Evolutionary conservation across 1,140 invertebrate species (phyloP), one percentile per base, ranked within the genome.

Genomic region (Eubasilissa regina): DNA sequence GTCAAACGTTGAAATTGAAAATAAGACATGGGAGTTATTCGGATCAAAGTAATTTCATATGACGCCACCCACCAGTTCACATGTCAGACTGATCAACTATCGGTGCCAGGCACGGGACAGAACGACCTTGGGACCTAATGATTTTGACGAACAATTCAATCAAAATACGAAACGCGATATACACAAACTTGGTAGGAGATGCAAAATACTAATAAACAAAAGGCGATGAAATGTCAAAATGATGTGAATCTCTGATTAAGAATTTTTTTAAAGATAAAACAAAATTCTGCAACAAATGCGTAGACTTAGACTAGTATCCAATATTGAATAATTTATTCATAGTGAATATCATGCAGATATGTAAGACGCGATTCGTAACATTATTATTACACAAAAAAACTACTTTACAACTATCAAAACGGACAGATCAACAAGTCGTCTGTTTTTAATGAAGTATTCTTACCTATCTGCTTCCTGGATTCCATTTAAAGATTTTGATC

Each of bases 31-130:
- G 25, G 25, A 35, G 25, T 35, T 58, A 21, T 58, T 58, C 21
- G 17, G 55, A 10, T 58, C 7, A 35, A 35, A 43, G 68, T 73
- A 73, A 73, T 73, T 55, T 25, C 48, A 73, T 73, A 73, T 73
- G 68, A 73, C 68, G 68, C 68, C 68, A 73, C 68, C 68, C 68
- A 73, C 68, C 48, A 73, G 19, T 73, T 73, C 68, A 73, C 68
- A 73, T 55, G 51, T 73, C 51, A 55, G 17, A 51, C 48, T 51
- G 48, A 8, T 13, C 48, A 47, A 47, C 7, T 15, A 21, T 15
- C 44, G 15, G 68, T 73, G 25, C 68, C 68, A 73, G 68, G 25
- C 68, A 73, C 68, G 47, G 25, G 53, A n/a, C 12, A 44, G 48
- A 43, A 73, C 48, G 68, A 21, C 68, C 68, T 73, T 73, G 47